phyloP scores from a whole-genome alignment of 2,888 invertebrate genomes.

The Agrochola circellaris region DNA sequence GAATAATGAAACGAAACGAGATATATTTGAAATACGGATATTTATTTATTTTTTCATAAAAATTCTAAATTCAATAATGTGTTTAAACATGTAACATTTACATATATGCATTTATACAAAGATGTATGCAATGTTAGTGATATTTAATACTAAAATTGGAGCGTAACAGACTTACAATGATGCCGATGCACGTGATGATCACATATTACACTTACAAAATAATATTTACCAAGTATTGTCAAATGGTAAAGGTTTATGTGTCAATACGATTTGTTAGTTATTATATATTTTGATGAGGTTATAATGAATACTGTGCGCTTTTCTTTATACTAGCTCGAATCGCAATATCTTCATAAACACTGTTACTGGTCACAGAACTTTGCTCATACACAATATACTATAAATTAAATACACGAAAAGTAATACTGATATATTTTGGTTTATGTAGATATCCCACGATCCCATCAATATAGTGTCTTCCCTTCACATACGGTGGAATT shows the following conservation, averaged over 20 bases:
- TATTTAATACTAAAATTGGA: constrained; percentile 89
- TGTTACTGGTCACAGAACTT: constrained; percentile 60
- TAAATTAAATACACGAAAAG: constrained; percentile 67
- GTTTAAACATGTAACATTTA: constrained; percentile 91
- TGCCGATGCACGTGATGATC: constrained; percentile 82
- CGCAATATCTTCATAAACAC: constrained; percentile 82
- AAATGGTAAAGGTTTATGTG: constrained; percentile 86
- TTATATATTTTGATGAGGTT: constrained; percentile 78
- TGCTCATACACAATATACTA: constrained; percentile 65
- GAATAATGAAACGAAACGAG: constrained; percentile 83
- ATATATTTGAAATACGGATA: constrained; percentile 91
- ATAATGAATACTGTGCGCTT: constrained; percentile 87
- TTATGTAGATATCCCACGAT: constrained; percentile 83
- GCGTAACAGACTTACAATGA: constrained; percentile 86
- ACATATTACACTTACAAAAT: constrained; percentile 87
- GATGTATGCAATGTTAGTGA: constrained; percentile 91
- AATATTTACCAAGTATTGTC: constrained; percentile 91
- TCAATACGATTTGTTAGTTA: constrained; percentile 74
- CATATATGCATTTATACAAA: constrained; percentile 91
- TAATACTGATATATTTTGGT: constrained; percentile 81
- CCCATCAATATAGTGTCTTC: constrained; percentile 70
- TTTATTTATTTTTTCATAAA: constrained; percentile 91
- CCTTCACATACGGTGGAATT: constrained; percentile 75
- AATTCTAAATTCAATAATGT: constrained; percentile 91
- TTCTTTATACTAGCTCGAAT: constrained; percentile 82